Conservation (phyloP, 2,113 vertebrate species). For the Megaceryle torquata region DNA sequence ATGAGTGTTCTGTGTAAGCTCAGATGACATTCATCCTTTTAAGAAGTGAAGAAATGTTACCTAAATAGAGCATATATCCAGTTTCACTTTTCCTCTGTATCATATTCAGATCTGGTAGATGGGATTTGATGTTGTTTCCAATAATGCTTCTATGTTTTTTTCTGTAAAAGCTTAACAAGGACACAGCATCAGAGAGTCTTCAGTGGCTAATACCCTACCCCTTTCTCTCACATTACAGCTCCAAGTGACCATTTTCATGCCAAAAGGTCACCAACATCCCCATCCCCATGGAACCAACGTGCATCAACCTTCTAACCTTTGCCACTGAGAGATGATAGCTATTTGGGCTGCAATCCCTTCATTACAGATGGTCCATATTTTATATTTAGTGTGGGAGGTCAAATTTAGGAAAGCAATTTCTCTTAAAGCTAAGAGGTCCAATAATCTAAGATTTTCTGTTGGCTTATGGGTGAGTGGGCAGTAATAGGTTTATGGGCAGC, state of each 20-base stretch:
- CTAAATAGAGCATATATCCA: conserved; percentile 36
- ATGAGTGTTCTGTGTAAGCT: neutral
- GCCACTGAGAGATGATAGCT: conserved; percentile 73
- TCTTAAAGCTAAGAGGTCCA: conserved; percentile 85
- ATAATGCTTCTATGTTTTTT: conserved; percentile 44
- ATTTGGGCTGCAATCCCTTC: conserved; percentile 83
- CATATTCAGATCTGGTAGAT: conserved; percentile 61
- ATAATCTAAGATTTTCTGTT: conserved; percentile 74
- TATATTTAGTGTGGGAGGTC: conserved; percentile 89
- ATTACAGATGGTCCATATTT: conserved; percentile 89
- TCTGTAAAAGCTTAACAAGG: conserved; percentile 69
- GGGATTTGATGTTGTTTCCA: conserved; percentile 66
- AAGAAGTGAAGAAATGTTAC: conserved; percentile 40
- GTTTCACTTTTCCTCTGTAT: conserved; percentile 64
- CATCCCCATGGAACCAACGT: conserved; percentile 70
- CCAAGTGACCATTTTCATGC: conserved; percentile 76
- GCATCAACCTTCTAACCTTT: conserved; percentile 78
- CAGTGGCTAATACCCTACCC: conserved; percentile 71
- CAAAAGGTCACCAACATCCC: conserved; percentile 77
- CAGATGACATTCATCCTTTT: conserved; percentile 29
- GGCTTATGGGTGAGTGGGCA: conserved; percentile 74
- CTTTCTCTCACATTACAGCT: conserved; percentile 77
- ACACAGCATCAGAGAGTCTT: conserved; percentile 71
- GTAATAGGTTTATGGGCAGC: conserved; percentile 77
- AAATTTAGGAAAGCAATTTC: conserved; percentile 85